These are phyloP conservation scores for Emydocephalus ijimae DNA, from an alignment of 2,113 vertebrate species.

Conservation along the genomic window DNA sequence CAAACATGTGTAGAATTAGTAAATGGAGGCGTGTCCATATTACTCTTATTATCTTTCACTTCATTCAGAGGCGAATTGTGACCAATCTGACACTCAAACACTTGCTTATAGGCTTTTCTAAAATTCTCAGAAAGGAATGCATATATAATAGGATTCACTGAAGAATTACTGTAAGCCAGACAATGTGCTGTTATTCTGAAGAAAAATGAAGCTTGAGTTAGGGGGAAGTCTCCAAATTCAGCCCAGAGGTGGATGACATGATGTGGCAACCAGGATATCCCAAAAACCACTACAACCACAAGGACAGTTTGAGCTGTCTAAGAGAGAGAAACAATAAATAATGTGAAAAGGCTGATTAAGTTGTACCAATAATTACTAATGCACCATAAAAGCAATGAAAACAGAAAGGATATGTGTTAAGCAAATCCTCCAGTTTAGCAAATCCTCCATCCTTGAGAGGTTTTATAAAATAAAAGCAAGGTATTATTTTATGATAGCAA, in stretches of 20 bases:
- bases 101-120: conserved; percentile 93
- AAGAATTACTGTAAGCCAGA: conserved; percentile 97
- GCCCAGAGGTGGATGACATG: conserved; percentile 92
- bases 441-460: not conserved
- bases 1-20: conserved; percentile 93
- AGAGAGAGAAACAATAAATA: conserved; percentile 26
- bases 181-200: conserved; percentile 89
- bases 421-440: not conserved
- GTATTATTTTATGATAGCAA: not conserved
- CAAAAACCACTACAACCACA: conserved; percentile 97
- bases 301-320: conserved; percentile 96
- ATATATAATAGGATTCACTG: conserved; percentile 95
- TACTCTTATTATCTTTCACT: conserved; percentile 80
- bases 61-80: conserved; percentile 69
- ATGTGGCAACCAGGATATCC: conserved; percentile 95
- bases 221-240: conserved; percentile 91
- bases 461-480: not conserved
- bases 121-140: conserved; percentile 98
- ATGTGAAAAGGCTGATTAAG: conserved; percentile 22
- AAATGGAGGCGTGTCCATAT: conserved; percentile 80
- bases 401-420: not conserved
- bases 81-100: conserved; percentile 82
- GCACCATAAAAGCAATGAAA: not conserved
- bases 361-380: not conserved
- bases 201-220: conserved; percentile 92